Base-by-base conservation (phyloP, 2,888 invertebrate genomes). In the Eupelmus urozonus region DNA sequence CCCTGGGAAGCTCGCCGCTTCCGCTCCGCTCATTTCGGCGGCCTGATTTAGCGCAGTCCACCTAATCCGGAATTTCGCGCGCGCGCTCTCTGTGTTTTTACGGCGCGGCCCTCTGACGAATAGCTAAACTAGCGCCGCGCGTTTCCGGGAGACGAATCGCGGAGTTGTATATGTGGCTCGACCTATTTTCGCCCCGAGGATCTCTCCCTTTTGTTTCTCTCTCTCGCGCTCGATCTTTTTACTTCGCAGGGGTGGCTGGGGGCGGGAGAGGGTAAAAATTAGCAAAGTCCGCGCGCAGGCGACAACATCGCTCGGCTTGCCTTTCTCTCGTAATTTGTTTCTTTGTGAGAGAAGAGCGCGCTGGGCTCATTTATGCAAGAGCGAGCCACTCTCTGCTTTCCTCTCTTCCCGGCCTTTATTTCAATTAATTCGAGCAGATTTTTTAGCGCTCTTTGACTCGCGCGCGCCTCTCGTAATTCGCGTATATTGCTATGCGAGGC, bases 101-200 rank as follows among this genome's bases (percentile, higher is more conserved):
- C 67, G 75, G 49, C 63, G 63, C 67, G 75, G 49, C 63, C 55
- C 57, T 49, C 63, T 76, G 76, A 76, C 70, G 70, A 70, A 76
- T 76, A 49, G 70, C 76, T 63, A 76, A 76, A 76, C 76, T 76
- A 27, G 66, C 53, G 34, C 55, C 11, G 7, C 49, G 23, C 53
- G 34, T 45, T 16, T 7, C 13, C 2, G 34, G 65, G 73, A 73
- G 57, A 73, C 65, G 65, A 49, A 73, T 66, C 49, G 57, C 49
- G 4, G 23, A 16, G 59, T 27, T 11, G 34, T 3, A 11, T 18
- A 18, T n/a, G 23, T 7, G 45, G 60, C 34, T 2, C 69, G 23
- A 67, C 16, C 45, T 16, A 9, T 16, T 45, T 45, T 45, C 4
- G 7, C 16, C 16, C 45, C 34, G 9, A 5, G 34, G 9, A 34